phyloP scores from a whole-genome alignment of 2,888 invertebrate species.

The Conchocele bisecta region DNA sequence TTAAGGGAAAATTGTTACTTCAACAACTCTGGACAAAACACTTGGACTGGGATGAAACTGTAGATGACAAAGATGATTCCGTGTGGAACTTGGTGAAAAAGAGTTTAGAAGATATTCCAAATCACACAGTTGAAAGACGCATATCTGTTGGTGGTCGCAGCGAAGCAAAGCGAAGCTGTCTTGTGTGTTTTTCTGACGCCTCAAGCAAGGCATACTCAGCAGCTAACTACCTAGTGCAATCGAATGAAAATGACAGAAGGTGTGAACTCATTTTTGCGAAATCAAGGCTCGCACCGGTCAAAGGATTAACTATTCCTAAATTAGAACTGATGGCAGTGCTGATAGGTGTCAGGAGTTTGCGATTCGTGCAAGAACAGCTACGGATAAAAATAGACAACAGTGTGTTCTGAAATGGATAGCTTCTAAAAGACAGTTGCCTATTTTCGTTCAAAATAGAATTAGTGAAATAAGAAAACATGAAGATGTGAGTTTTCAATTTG shows the following conservation, averaged over 20 bases:
- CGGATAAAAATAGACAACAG: not conserved
- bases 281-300: constrained; percentile 15
- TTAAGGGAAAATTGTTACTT: constrained; percentile 1
- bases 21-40: constrained; percentile 11
- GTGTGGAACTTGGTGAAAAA: no score
- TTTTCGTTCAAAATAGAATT: not conserved
- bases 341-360: constrained; percentile 3
- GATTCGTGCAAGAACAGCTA: constrained; percentile 2
- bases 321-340: constrained; percentile 7
- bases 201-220: constrained; percentile 2
- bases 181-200: constrained; percentile 11
- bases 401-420: constrained; percentile 7
- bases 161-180: not conserved
- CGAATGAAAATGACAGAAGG: not conserved
- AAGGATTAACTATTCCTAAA: constrained; percentile 11
- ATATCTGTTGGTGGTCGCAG: no score
- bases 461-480: not conserved
- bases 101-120: not conserved
- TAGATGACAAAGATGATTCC: not conserved
- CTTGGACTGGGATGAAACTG: constrained; percentile 6
- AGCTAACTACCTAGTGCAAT: no score
- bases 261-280: constrained; percentile 15
- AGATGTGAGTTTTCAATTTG: not conserved
- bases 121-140: not conserved
- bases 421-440: not conserved